A percentile compares a stretch with the other conserved stretches of the same genome.
Conservation (phyloP, 2,888 invertebrate species). For the Lepidochrysops patricia region DNA sequence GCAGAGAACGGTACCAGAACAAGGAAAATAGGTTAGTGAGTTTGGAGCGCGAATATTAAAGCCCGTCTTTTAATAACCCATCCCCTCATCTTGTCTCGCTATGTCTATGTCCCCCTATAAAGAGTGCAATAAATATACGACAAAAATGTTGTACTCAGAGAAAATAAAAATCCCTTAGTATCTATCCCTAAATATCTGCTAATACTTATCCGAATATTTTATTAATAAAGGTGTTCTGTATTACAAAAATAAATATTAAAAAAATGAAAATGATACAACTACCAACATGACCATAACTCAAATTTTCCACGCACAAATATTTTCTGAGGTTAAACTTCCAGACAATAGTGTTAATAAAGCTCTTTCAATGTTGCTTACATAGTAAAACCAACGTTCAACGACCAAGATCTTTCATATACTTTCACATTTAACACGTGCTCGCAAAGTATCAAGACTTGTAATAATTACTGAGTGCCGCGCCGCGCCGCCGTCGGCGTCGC, state of each 20-base stretch:
- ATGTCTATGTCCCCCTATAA: background rate
- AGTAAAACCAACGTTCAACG: background rate
- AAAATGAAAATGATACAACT: too few relatives aligned
- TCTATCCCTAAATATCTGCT: too few relatives aligned
- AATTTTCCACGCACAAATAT: too few relatives aligned
- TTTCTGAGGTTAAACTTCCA: too few relatives aligned
- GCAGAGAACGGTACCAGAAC: background rate
- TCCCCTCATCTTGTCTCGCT: background rate
- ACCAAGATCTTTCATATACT: too few relatives aligned
- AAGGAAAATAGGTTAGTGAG: background rate
- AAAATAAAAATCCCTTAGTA: too few relatives aligned
- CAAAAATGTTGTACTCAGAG: background rate
- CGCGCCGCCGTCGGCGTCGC: background rate
- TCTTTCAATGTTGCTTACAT: background rate
- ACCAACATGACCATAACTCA: too few relatives aligned
- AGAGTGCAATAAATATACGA: background rate
- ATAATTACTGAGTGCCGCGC: slow-evolving; percentile 16
- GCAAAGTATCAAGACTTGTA: slow-evolving; percentile 19
- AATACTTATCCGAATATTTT: too few relatives aligned
- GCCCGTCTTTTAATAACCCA: background rate
- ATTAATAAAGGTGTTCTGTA: too few relatives aligned
- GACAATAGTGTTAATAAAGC: too few relatives aligned
- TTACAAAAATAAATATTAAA: too few relatives aligned
- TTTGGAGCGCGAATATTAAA: background rate
- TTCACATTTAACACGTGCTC: slow-evolving; percentile 10